These are phyloP conservation scores for Clupea harengus DNA, from an alignment of 2,113 vertebrate genomes.

Conservation along the genomic window DNA sequence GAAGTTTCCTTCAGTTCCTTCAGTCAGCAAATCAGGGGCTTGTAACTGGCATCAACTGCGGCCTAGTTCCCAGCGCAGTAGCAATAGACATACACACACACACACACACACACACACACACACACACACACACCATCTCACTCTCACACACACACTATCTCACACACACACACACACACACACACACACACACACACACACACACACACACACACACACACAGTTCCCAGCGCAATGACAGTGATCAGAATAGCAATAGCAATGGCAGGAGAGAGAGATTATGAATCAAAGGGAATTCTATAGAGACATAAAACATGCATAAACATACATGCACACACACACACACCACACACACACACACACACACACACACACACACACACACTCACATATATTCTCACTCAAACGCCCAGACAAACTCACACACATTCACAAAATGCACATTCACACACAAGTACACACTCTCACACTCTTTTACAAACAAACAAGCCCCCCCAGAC, in stretches of 20 bases:
- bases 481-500: background rate
- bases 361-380: background rate
- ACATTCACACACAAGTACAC: background rate
- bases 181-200: no score
- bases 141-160: no score
- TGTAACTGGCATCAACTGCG: constrained; percentile 4
- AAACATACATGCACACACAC: background rate
- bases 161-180: no score
- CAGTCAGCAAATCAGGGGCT: constrained; percentile 34
- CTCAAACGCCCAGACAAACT: background rate
- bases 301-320: constrained; percentile 11
- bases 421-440: background rate
- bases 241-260: constrained; percentile 33
- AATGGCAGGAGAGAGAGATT: constrained; percentile 20
- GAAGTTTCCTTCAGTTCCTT: constrained; percentile 3
- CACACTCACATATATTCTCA: background rate
- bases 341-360: background rate
- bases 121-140: no score
- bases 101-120: no score
- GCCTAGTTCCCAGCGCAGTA: constrained; percentile 26
- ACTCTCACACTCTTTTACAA: background rate
- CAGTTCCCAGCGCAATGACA: constrained; percentile 26
- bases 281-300: constrained; percentile 17
- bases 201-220: no score
- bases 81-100: background rate